Conservation (phyloP, 2,888 invertebrate species). For the Aphidoletes aphidimyza region DNA sequence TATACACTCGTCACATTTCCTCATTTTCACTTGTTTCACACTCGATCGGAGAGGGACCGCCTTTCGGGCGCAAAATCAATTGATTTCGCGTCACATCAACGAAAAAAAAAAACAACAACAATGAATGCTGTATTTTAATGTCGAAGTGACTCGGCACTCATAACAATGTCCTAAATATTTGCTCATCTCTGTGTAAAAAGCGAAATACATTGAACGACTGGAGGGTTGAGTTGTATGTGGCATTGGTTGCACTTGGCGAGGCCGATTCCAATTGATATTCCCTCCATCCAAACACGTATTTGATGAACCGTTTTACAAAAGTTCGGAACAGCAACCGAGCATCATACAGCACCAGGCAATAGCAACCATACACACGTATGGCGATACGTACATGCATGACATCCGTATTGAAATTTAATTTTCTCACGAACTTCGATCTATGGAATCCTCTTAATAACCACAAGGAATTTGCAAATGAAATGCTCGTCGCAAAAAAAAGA, state of each 20-base stretch:
- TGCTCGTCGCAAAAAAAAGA: slow-evolving; percentile 47
- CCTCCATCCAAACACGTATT: not conserved
- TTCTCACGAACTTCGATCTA: slow-evolving; percentile 56
- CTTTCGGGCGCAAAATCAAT: no score
- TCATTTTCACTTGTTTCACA: no score
- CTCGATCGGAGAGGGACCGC: no score
- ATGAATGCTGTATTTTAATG: not conserved
- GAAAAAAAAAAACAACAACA: no score
- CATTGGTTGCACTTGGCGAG: not conserved
- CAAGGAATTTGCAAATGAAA: slow-evolving; percentile 56
- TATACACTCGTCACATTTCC: no score
- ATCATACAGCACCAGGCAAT: not conserved
- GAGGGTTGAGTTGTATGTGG: not conserved
- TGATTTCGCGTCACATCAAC: not conserved
- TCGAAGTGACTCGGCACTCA: not conserved
- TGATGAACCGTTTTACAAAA: not conserved
- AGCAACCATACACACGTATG: not conserved
- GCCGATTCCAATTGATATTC: slow-evolving; percentile 35
- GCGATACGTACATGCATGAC: not conserved
- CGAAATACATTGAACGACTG: no score
- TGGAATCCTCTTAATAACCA: slow-evolving; percentile 56
- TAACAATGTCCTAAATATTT: slow-evolving; percentile 14
- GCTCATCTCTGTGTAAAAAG: not conserved
- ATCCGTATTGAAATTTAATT: slow-evolving; percentile 55
- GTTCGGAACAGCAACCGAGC: no score